These are phyloP conservation scores for Wiebesia pumilae DNA, from an alignment of 1,140 invertebrate species.

Conservation along the genomic window DNA sequence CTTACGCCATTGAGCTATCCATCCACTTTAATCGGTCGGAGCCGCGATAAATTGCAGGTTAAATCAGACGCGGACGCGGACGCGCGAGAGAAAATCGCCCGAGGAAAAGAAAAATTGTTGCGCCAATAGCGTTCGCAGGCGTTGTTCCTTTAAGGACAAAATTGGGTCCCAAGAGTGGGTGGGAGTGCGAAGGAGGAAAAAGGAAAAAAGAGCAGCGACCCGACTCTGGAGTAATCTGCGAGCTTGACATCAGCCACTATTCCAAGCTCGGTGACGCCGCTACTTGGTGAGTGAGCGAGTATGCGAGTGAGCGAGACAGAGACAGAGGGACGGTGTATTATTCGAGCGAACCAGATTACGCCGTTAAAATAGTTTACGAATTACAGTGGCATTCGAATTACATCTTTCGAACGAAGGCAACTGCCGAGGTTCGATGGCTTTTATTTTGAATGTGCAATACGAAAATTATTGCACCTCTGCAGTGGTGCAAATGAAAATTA, in stretches of 20 bases:
- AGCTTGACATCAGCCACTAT: constrained; percentile 73
- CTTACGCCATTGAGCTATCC: background rate
- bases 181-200: background rate
- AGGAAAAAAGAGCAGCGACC: background rate
- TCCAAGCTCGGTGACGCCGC: constrained; percentile 72
- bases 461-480: background rate
- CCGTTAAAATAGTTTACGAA: constrained; percentile 15
- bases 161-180: background rate
- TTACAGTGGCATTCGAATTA: no score
- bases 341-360: background rate
- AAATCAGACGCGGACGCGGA: no score
- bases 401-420: background rate
- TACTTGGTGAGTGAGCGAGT: constrained; percentile 33
- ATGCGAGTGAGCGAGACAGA: constrained; percentile 44
- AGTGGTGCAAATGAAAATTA: no score
- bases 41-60: background rate
- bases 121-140: no score
- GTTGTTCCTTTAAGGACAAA: background rate
- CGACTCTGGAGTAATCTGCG: background rate
- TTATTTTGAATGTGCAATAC: constrained; percentile 44
- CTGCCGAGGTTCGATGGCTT: constrained; percentile 3
- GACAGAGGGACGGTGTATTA: background rate
- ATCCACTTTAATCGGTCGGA: background rate
- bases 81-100: no score
- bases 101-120: no score